Evolutionary conservation across 37 sponge, comb jelly and placozoan species (phyloP), one percentile per base, ranked within the genome.

Genomic region (Aphrocallistes beatrix): DNA sequence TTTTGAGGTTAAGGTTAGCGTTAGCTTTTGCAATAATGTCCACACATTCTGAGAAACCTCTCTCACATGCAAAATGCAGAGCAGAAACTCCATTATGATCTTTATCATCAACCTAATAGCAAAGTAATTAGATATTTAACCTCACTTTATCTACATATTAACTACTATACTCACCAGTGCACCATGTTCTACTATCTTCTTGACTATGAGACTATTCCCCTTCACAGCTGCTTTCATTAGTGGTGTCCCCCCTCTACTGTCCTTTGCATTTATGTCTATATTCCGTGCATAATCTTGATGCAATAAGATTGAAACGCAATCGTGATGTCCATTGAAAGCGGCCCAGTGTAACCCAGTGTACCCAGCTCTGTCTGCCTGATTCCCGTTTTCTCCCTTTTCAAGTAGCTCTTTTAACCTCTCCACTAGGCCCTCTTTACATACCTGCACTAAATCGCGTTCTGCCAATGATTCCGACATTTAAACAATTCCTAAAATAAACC

Each of bases 301-400:
- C 21, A 60, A 60, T 60, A 60, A 30, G 10, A 32, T 21, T 19
- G 75, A 25, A 19, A 60, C 75, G n/a, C 75, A 60, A 60, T 60
- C n/a, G 21, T 60, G 8, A 60, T 60, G 75, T 6, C 75, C 75
- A 28, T 60, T 60, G 21, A 60, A 60, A 60, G 75, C 75, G 10
- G 75, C 75, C 75, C 75, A 60, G 34, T 60, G 75, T 60, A 60
- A 60, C 21, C 75, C 75, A 3, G 75, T 60, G 75, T 60, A 60
- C 34, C 75, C 75, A 28, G 28, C n/a, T 6, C 75, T 3, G 75
- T 60, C 75, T 19, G 75, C 21, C 21, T 60, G 75, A 30, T 60
- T 60, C 75, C 10, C 75, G n/a, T 60, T 60, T 21, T 60, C 75
- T 32, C 75, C 75, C 8, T 19, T 30, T 13, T 60, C 32, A 6